Conservation (phyloP, 1,140 invertebrate species). For the Elymnias hypermnestra region DNA sequence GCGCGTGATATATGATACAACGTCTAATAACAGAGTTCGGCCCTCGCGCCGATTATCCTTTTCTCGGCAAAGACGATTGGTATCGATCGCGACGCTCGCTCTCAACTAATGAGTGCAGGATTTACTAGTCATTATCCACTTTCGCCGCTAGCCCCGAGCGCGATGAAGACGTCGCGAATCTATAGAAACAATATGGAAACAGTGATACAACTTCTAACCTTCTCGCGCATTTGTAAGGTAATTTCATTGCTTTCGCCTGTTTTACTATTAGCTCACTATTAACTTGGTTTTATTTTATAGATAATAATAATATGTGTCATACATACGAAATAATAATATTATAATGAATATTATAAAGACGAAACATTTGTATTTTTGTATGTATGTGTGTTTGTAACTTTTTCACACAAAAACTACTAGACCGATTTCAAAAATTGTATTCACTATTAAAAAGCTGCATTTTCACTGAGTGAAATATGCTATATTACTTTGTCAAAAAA, state of each 20-base stretch:
- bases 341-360: no score
- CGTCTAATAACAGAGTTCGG: constrained; percentile 65
- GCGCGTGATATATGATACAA: constrained; percentile 69
- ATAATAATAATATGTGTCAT: no score
- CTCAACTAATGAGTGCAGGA: constrained; percentile 65
- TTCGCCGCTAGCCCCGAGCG: constrained; percentile 50
- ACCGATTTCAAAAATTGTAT: no score
- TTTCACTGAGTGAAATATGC: no score
- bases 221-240: neutral
- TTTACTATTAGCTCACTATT: no score
- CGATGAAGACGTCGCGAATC: constrained; percentile 62
- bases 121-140: constrained; percentile 72
- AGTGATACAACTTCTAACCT: neutral
- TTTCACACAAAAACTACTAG: no score
- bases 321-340: no score
- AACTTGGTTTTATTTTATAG: neutral
- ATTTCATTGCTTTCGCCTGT: neutral
- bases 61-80: constrained; percentile 59
- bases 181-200: no score
- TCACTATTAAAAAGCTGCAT: no score
- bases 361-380: no score
- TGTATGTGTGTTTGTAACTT: no score
- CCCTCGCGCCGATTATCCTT: constrained; percentile 60
- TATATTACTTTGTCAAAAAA: no score
- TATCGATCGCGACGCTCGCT: constrained; percentile 64